phyloP scores from a whole-genome alignment of 1,140 invertebrate genomes.

The Brachystomella parvula region DNA sequence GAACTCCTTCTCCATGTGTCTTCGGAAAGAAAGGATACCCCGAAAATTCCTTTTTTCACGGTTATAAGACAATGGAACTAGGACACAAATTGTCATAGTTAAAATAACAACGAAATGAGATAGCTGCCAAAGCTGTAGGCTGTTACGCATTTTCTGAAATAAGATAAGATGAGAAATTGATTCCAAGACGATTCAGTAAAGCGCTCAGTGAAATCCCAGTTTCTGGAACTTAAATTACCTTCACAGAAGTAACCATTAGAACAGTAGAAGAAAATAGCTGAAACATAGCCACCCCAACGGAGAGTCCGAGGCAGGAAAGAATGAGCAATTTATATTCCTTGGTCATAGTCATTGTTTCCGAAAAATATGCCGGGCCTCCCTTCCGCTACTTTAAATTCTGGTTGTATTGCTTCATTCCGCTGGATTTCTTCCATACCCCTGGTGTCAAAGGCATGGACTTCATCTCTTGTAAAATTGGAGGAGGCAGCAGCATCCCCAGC shows the following conservation, averaged over 20 bases:
- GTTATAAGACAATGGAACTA: constrained; percentile 19
- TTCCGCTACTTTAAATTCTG: neutral
- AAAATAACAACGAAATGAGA: constrained; percentile 13
- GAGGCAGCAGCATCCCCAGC: neutral
- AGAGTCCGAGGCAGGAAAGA: neutral
- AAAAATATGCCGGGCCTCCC: neutral
- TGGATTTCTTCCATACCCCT: neutral
- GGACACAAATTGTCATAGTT: constrained; percentile 24
- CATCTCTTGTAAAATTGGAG: neutral
- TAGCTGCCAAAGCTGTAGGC: constrained; percentile 9
- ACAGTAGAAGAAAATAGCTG: neutral
- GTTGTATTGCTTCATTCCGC: neutral
- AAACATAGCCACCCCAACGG: neutral
- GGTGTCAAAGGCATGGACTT: neutral
- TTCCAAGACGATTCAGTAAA: neutral
- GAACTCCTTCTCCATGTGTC: neutral
- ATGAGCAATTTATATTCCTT: neutral
- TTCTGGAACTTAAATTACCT: neutral
- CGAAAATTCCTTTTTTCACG: constrained; percentile 12
- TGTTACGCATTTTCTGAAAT: constrained; percentile 15
- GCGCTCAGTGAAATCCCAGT: neutral
- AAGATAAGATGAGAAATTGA: neutral
- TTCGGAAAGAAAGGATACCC: neutral
- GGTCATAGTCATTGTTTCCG: neutral
- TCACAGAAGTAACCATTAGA: neutral